These are phyloP conservation scores for Phalacrocorax aristotelis DNA, from an alignment of 2,113 vertebrate genomes.

Conservation along the genomic window DNA sequence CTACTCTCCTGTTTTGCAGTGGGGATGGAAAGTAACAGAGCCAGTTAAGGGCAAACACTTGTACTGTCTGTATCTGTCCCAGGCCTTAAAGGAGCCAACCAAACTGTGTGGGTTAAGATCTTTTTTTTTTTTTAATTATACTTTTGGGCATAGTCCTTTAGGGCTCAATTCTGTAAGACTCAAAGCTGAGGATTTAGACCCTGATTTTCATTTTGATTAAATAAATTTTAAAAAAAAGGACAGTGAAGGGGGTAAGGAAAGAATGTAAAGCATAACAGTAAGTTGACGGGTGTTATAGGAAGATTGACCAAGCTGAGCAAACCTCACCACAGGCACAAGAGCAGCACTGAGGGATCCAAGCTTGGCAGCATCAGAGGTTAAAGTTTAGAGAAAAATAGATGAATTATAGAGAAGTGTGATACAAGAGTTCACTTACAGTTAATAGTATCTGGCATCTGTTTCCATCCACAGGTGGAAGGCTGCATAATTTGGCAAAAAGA, in stretches of 20 bases:
- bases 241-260: neutral
- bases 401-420: neutral
- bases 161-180: neutral
- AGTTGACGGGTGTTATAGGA: neutral
- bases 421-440: neutral
- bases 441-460: neutral
- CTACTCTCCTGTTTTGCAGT: accelerated
- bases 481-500: neutral
- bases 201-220: neutral
- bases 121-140: neutral
- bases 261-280: neutral
- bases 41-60: neutral
- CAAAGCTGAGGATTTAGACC: neutral
- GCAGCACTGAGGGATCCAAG: neutral
- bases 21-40: neutral
- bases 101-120: neutral
- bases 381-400: neutral
- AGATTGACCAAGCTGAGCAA: neutral
- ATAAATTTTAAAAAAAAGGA: neutral
- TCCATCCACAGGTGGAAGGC: neutral
- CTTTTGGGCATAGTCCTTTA: neutral
- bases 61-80: neutral
- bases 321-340: neutral
- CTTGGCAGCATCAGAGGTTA: neutral
- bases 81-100: neutral